These are phyloP conservation scores for Balanococcus diminutus DNA, from an alignment of 2,888 invertebrate genomes.

Conservation along the genomic window DNA sequence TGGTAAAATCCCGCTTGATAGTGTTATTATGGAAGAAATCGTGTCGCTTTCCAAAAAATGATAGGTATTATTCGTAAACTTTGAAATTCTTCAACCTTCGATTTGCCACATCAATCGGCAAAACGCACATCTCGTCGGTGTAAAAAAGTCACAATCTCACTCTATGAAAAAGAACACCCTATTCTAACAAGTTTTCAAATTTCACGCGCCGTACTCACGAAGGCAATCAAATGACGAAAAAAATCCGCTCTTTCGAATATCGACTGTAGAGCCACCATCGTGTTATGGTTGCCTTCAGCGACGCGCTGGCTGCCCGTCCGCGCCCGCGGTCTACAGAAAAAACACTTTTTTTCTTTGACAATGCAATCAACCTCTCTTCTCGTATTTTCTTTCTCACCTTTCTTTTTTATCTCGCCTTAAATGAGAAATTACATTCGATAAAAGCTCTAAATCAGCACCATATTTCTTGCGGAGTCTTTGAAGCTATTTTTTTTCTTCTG, in stretches of 20 bases:
- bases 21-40: too few relatives aligned
- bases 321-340: slow-evolving; percentile 12
- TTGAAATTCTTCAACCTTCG: background rate
- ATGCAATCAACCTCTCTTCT: slow-evolving; percentile 49
- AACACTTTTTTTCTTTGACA: slow-evolving; percentile 52
- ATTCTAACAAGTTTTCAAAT: background rate
- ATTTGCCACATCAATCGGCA: too few relatives aligned
- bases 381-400: background rate
- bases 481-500: background rate
- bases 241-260: slow-evolving; percentile 18
- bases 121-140: too few relatives aligned
- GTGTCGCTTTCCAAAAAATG: too few relatives aligned
- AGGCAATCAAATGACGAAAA: slow-evolving; percentile 7
- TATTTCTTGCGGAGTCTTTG: slow-evolving; percentile 48
- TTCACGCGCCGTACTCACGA: background rate
- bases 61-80: background rate
- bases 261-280: background rate
- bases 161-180: background rate
- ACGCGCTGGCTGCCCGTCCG: background rate
- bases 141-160: too few relatives aligned
- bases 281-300: background rate
- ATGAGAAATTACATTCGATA: slow-evolving; percentile 55
- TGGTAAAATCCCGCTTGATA: too few relatives aligned
- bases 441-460: slow-evolving; percentile 51
- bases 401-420: slow-evolving; percentile 42